Percentiles rank a stretch among this genome's conserved stretches.
Conservation (phyloP, 2,888 invertebrate species). For the Mayetiola destructor region DNA sequence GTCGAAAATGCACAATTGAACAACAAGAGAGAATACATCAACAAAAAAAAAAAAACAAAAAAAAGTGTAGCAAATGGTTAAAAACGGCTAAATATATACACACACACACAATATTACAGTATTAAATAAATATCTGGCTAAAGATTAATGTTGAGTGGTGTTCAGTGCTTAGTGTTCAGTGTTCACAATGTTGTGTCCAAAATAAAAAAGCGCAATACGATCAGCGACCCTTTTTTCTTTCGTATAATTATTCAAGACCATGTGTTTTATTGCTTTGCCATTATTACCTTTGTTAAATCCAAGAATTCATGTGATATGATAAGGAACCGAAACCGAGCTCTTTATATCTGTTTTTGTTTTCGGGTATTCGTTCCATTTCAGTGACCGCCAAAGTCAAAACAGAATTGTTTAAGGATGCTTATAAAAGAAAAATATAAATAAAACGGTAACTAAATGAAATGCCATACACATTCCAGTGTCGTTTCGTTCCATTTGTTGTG, state of each 20-base stretch:
- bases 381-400: too few species aligned
- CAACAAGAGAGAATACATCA: too few species aligned
- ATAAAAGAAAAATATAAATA: conserved; percentile 4
- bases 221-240: background rate
- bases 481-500: background rate
- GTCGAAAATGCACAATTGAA: background rate
- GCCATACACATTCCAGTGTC: background rate
- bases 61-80: background rate
- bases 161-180: conserved; percentile 2
- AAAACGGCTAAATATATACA: background rate
- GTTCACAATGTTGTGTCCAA: too few species aligned
- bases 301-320: too few species aligned
- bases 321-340: background rate
- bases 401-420: background rate
- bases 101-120: background rate
- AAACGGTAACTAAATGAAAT: conserved; percentile 3
- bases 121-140: conserved; percentile 11
- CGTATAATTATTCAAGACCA: background rate
- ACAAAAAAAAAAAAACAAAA: background rate
- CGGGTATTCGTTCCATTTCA: too few species aligned
- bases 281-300: background rate
- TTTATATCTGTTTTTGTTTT: too few species aligned
- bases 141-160: too few species aligned
- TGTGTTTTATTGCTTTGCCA: background rate
- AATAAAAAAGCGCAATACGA: too few species aligned